phyloP scores from a whole-genome alignment of 2,113 vertebrate genomes.

The Pyrgilauda ruficollis region DNA sequence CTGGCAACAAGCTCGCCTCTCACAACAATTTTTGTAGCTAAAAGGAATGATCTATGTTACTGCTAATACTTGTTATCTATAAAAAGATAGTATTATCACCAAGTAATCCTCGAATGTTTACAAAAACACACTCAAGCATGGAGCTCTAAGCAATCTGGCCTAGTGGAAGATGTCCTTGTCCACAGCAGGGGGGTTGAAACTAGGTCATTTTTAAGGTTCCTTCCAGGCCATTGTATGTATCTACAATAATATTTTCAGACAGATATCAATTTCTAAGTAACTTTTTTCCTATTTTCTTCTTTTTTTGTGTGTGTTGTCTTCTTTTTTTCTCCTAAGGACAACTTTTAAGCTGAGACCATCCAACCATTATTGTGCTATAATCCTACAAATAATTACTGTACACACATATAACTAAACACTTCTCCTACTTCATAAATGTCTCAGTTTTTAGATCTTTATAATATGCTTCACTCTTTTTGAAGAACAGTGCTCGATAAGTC shows the following conservation, averaged over 20 bases:
- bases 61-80: neutral
- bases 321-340: neutral
- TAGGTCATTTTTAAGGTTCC: neutral
- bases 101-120: neutral
- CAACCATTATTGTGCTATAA: neutral
- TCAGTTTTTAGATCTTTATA: neutral
- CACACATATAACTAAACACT: neutral
- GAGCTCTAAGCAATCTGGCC: neutral
- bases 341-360: neutral
- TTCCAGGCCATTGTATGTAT: neutral
- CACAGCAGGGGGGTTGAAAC: neutral
- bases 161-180: neutral
- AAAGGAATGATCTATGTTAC: neutral
- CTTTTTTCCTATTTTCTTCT: rapidly evolving
- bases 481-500: neutral
- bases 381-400: neutral
- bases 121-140: neutral
- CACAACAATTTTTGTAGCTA: neutral
- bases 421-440: neutral
- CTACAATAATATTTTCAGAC: neutral
- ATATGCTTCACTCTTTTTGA: neutral
- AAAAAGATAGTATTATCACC: neutral
- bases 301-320: neutral
- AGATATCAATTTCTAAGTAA: neutral
- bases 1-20: neutral